Evolutionary conservation across 2,113 vertebrate genomes (phyloP), one percentile per base, ranked within the genome.

Genomic region (Cardinalis cardinalis): DNA sequence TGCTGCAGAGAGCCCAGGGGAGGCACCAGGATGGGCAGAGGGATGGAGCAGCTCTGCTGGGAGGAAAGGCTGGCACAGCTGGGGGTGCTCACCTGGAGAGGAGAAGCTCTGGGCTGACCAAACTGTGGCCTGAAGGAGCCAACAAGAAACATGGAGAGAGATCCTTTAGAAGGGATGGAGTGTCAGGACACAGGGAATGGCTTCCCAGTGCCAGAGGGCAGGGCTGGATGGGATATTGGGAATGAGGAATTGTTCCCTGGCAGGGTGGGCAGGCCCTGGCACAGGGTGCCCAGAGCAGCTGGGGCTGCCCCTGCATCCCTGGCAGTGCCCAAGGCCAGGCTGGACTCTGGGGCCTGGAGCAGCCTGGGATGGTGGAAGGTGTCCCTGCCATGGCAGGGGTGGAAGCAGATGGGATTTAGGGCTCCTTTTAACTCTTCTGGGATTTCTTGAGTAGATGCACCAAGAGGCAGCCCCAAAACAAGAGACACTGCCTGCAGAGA

Each of bases 351-450:
- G 38, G 53, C 28, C 60, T 14, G 84, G 31, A 58, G 26, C 51
- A 49, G 3, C 58, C 66, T 72, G 66, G 66, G 43, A 34, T 0
- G 10, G 51, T 17, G 51, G 75, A 0, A 80, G 41, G 25, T 61
- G 64, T 34, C 55, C 40, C 40, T 61, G 63, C 13, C 18, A 7
- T 32, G 32, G 44, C 38, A 68, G 36, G 9, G 32, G 17, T 23
- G 43, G 32, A 0, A 56, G 0, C 0, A 1, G 32, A 19, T 43
- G 51, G 0, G 6, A 1, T 65, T 58, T 24, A 4, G 19, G 8
- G 36, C 14, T 19, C 32, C 28, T 38, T 38, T 3, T 10, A 66
- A 25, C 28, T 28, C 10, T 52, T 44, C 28, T n/a, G 44, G 15
- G 24, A 80, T 32, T 46, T 28, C 28, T 12, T 15, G 20, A 43